phyloP scores from a whole-genome alignment of 2,113 vertebrate species.

The Archocentrus centrarchus region DNA sequence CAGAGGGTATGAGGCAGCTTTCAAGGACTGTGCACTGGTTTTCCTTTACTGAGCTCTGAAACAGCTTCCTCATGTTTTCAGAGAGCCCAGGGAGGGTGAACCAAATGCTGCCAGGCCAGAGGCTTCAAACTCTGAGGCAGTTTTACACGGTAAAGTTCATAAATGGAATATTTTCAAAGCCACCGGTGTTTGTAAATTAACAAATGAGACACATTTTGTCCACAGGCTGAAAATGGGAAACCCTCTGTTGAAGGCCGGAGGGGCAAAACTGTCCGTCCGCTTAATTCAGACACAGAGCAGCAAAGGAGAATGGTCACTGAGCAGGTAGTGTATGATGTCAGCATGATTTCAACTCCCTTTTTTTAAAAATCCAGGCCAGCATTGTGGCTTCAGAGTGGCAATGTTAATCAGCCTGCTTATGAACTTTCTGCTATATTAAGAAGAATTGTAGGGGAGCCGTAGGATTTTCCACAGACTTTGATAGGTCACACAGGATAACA shows the following conservation, averaged over 20 bases:
- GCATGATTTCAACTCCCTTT: background rate
- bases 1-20: conserved; percentile 61
- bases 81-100: conserved; percentile 43
- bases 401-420: background rate
- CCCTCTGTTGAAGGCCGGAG: conserved; percentile 31
- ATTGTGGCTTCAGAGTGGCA: background rate
- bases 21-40: background rate
- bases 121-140: conserved; percentile 31
- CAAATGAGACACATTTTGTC: background rate
- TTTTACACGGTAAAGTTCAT: conserved; percentile 57
- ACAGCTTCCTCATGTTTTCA: conserved; percentile 28
- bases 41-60: background rate
- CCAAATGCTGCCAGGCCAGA: conserved; percentile 46
- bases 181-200: background rate
- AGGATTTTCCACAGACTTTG: background rate
- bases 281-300: conserved; percentile 55
- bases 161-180: background rate
- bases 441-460: background rate
- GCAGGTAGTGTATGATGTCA: conserved; percentile 71
- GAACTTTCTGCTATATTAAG: background rate
- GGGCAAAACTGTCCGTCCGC: conserved; percentile 15
- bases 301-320: conserved; percentile 82
- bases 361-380: background rate
- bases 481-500: background rate
- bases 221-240: conserved; percentile 62